Evolutionary conservation across 2,113 vertebrate genomes (phyloP), one percentile per base, ranked within the genome.

Genomic region (Scophthalmus maximus): DNA sequence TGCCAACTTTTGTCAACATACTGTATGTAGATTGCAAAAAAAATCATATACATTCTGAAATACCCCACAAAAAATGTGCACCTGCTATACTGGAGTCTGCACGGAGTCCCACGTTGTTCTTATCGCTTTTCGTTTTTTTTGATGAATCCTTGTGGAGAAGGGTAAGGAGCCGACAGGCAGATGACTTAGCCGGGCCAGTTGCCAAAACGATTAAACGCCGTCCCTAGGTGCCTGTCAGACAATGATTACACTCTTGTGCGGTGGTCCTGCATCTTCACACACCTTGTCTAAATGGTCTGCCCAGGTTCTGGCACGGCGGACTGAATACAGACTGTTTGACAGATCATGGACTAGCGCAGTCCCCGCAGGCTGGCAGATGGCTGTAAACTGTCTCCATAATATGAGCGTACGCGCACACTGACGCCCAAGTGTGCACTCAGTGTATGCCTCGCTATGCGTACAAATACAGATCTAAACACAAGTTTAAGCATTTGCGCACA

Each of bases 241-340:
- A 76, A 81, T 84, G 78, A 89, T 87, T 85, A 85, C 68, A 47
- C 69, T 73, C 78, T 72, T 56, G 64, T 85, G 80, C 52, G 18
- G 59, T 64, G 60, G 73, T 78, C 81, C 74, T 86, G 73, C 55
- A 78, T 87, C 79, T 79, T 78, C 78, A 83, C 71, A 78, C 78
- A 88, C 84, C 82, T 89, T 82, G 87, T 80, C 82, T 88, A 86
- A 91, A 88, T 47, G 60, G 65, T 77, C 81, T 75, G 71, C 73
- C 76, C 32, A 14, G 77, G 76, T 68, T 78, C 82, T 77, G 76
- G 76, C 79, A 73, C 76, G 47, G 59, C 47, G 58, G 38, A 63
- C 73, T 44, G 68, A 76, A 82, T 27, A 36, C 76, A 81, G 68
- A 73, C 81, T 82, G 88, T 85, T 82, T 87, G 87, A 89, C 79